Base-by-base conservation (phyloP, 2,797 vertebrate genomes). In the Phoeniculus purpureus region DNA sequence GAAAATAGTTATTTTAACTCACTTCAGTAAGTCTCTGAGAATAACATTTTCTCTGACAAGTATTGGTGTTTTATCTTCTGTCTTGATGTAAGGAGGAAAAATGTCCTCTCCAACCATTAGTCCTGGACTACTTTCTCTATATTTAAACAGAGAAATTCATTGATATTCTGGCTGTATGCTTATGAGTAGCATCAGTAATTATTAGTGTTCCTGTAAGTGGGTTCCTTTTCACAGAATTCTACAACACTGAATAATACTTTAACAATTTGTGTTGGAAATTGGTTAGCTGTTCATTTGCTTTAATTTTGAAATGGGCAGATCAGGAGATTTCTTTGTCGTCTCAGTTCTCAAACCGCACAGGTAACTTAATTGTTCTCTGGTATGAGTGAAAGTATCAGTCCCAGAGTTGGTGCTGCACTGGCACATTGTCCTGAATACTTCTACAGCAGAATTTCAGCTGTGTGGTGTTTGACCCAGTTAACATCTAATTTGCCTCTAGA, bases 381-480 rank as follows among this genome's bases (percentile, higher is more conserved):
- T 81, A 43, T 21, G 71, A 67, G 94, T 77, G 86, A 94, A 90
- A 79, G 84, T 93, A 93, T 91, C 95, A 90, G 74, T 84, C 59
- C 62, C 79, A 14, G 71, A 76, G 86, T 43, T 0, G 1, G 74
- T 27, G 32, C 56, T 40, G 65, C 7, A 43, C 84, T 84, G 81
- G 85, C 62, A 59, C 70, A 34, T 85, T 72, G 48, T 60, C 25
- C 74, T 34, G 56, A 82, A 88, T 86, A 77, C 45, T 87, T 11
- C 47, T 55, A 3, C 5, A 7, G 50, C 59, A 86, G 56, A 90
- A 40, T 59, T 78, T 72, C 51, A 85, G 59, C 81, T 77, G 26
- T 37, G 45, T 59, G 43, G 68, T 90, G 11, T 83, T 77, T 85
- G 68, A 92, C 27, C 27, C 50, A 84, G 51, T 80, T 96, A 94